Evolutionary conservation across 1,140 invertebrate genomes (phyloP).

Genomic region (Drosophila dunni): DNA sequence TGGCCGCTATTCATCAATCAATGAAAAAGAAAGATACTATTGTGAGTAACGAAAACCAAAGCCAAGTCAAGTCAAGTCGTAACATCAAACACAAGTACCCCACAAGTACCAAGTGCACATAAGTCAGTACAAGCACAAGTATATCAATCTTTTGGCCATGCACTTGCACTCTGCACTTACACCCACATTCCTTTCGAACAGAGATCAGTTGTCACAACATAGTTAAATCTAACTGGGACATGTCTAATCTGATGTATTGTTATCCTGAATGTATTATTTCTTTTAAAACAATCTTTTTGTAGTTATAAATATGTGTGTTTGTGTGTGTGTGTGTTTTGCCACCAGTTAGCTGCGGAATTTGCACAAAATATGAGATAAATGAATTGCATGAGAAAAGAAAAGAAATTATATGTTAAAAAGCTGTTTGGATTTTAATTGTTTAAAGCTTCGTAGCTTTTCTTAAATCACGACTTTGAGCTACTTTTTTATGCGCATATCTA

Average conservation of each 20-base stretch:
- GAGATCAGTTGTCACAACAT: background rate
- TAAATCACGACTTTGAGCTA: background rate
- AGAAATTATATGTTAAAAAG: background rate
- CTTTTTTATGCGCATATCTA: background rate
- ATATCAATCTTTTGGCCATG: constrained; percentile 35
- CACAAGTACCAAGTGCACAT: constrained; percentile 36
- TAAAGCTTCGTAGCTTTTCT: background rate
- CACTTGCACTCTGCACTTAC: constrained; percentile 61
- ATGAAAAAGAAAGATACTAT: constrained; percentile 87
- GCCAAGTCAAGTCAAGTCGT: constrained; percentile 31
- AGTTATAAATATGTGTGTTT: constrained; percentile 3
- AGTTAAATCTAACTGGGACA: constrained; percentile 37
- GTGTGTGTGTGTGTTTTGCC: constrained; percentile 34
- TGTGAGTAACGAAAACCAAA: constrained; percentile 86
- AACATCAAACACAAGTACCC: constrained; percentile 24
- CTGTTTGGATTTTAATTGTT: background rate
- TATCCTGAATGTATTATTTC: constrained; percentile 21
- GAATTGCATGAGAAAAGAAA: constrained; percentile 32
- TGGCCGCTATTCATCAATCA: constrained; percentile 86
- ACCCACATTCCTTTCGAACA: constrained; percentile 30
- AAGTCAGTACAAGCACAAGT: constrained; percentile 47
- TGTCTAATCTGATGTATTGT: constrained; percentile 25
- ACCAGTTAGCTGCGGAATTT: constrained; percentile 77
- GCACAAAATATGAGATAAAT: constrained; percentile 47
- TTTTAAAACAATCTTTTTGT: constrained; percentile 7